These are phyloP conservation scores for Spilosoma lubricipeda DNA, from an alignment of 2,888 invertebrate genomes.

Conservation along the genomic window DNA sequence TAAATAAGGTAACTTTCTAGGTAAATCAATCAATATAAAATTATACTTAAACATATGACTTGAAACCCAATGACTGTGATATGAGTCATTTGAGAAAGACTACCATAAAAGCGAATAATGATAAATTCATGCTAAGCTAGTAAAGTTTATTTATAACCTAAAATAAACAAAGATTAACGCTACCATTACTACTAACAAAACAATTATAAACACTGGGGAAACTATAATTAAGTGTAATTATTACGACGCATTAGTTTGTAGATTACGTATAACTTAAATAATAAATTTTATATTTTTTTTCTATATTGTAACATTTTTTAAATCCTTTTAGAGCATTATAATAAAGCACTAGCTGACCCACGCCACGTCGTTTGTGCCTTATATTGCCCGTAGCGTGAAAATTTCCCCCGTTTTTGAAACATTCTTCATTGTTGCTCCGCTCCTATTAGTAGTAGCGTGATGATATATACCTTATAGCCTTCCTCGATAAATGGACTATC, in stretches of 20 bases:
- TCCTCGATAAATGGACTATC: too few relatives aligned
- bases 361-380: too few relatives aligned
- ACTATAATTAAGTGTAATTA: neutral
- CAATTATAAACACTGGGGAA: conserved; percentile 31
- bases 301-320: neutral
- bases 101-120: neutral
- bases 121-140: neutral
- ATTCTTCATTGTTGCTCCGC: too few relatives aligned
- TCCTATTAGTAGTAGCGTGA: too few relatives aligned
- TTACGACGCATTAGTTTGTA: neutral
- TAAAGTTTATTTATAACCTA: neutral
- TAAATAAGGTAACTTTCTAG: too few relatives aligned
- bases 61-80: neutral
- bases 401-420: too few relatives aligned
- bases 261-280: neutral
- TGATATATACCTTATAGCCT: too few relatives aligned
- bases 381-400: too few relatives aligned
- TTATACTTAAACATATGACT: too few relatives aligned
- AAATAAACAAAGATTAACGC: conserved; percentile 5
- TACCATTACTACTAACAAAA: conserved; percentile 26
- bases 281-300: neutral
- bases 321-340: neutral
- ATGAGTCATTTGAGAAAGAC: neutral
- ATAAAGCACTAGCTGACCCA: too few relatives aligned
- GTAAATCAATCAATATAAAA: too few relatives aligned